Base-by-base conservation (phyloP, 2,113 vertebrate species). In the Lanius collurio region DNA sequence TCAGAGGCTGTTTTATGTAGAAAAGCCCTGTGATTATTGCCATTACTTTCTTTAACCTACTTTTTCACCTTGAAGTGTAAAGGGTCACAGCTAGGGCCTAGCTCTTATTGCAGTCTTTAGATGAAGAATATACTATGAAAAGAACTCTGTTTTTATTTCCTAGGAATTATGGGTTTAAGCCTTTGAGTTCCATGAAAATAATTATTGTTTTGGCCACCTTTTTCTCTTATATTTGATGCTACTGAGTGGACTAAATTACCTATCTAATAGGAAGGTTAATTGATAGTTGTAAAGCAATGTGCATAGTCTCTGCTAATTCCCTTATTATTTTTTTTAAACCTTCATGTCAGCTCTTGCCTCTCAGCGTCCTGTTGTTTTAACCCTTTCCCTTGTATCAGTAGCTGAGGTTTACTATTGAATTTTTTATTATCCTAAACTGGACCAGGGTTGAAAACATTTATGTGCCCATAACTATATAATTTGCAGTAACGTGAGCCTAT, bases 1-100 rank as follows among this genome's bases (percentile, higher is more conserved):
- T 98, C 96, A 94, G 94, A 96, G 90, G 90, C 81, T 94, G 96
- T 97, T 98, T 98, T 97, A 98, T 98, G 98, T 93, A 98, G 97
- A 98, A 98, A 98, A 98, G 97, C 88, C 91, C 88, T 93, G 52
- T 97, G 97, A 98, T 98, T 98, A 98, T 95, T 98, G 93, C 89
- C 94, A 95, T 98, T 97, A 94, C 97, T 97, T 97, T 97, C 97
- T 97, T 97, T 97, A 95, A 94, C 94, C 92, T 95, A 95, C 86
- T 94, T 98, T 97, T 97, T 97, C 95, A 98, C 97, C 97, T 97
- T 97, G 96, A 98, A 98, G 95, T 97, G 93, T 95, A 97, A 97
- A 98, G 95, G 97, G 98, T 98, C 97, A 97, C 97, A 98, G 97
- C 87, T 96, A 98, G 92, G 95, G 86, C 89, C 97, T 97, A 96